A percentile compares a stretch with the other conserved stretches of the same genome.
Conservation (phyloP, 2,113 vertebrate genomes). For the Rousettus leschenaultii region DNA sequence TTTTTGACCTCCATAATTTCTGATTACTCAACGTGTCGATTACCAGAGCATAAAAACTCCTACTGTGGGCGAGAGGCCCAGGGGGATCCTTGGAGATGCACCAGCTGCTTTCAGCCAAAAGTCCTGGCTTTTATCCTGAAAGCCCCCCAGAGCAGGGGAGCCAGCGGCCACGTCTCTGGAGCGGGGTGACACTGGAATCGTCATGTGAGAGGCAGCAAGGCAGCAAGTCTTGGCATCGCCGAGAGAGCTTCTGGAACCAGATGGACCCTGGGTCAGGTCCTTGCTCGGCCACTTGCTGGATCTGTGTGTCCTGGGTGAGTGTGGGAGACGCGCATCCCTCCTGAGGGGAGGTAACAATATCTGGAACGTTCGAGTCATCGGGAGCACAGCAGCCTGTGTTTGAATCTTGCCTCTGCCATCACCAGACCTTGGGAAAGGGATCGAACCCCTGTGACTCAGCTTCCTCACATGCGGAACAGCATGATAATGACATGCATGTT, state of each 20-base stretch:
- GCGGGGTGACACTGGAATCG: fast-evolving
- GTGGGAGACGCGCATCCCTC: not conserved
- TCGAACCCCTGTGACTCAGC: not conserved
- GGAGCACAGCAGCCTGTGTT: not conserved
- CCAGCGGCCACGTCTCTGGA: not conserved
- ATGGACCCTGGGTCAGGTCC: not conserved
- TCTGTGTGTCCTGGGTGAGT: not conserved
- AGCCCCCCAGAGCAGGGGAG: not conserved
- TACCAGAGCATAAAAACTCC: conserved; percentile 46
- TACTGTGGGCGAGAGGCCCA: conserved; percentile 15
- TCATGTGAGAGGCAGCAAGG: not conserved
- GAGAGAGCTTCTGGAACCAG: not conserved
- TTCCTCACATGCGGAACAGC: not conserved
- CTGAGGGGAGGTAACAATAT: not conserved
- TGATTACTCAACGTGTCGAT: not conserved
- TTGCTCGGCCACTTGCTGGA: fast-evolving
- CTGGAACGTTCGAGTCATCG: fast-evolving
- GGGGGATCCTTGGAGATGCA: not conserved
- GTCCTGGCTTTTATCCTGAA: conserved; percentile 31
- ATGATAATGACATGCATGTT: fast-evolving
- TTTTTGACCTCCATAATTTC: not conserved
- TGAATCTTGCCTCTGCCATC: not conserved
- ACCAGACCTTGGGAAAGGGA: not conserved
- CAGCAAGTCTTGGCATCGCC: not conserved
- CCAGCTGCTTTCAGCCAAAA: conserved; percentile 13